Evolutionary conservation across 1,140 invertebrate species (phyloP).

Genomic region (Papilio polytes): DNA sequence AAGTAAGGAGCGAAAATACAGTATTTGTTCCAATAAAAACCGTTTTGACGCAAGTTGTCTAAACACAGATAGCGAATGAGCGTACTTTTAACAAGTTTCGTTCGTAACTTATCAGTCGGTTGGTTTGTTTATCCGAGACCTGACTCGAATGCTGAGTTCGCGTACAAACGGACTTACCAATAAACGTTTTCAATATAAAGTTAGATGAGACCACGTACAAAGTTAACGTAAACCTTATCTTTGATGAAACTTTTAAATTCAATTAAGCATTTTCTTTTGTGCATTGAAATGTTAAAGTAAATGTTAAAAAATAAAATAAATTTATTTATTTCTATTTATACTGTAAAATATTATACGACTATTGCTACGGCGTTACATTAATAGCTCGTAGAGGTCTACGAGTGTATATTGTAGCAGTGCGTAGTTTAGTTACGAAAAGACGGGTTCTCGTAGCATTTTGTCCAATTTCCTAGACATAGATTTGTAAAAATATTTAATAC

Average conservation of each 20-base stretch:
- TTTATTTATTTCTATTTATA: not conserved
- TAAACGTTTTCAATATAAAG: slow-evolving; percentile 27
- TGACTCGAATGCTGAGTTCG: slow-evolving; percentile 9
- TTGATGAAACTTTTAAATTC: not conserved
- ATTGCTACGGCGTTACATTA: not conserved
- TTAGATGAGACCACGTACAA: slow-evolving; percentile 16
- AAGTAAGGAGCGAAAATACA: not conserved
- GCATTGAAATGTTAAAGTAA: not conserved
- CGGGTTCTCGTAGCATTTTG: no score
- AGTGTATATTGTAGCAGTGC: not conserved
- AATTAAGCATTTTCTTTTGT: not conserved
- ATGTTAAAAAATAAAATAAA: not conserved
- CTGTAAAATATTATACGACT: not conserved
- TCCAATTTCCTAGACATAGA: no score
- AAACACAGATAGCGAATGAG: slow-evolving; percentile 45
- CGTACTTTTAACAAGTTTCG: slow-evolving; percentile 52
- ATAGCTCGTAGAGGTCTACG: not conserved
- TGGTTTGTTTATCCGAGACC: slow-evolving; percentile 13
- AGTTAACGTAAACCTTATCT: slow-evolving; percentile 12
- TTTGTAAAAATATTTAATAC: no score
- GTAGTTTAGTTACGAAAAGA: not conserved
- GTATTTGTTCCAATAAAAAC: not conserved
- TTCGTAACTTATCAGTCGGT: slow-evolving; percentile 36
- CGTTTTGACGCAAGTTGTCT: not conserved
- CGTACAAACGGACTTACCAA: slow-evolving; percentile 9